Conservation (phyloP, 2,113 vertebrate species). For the Nothobranchius kuhntae region DNA sequence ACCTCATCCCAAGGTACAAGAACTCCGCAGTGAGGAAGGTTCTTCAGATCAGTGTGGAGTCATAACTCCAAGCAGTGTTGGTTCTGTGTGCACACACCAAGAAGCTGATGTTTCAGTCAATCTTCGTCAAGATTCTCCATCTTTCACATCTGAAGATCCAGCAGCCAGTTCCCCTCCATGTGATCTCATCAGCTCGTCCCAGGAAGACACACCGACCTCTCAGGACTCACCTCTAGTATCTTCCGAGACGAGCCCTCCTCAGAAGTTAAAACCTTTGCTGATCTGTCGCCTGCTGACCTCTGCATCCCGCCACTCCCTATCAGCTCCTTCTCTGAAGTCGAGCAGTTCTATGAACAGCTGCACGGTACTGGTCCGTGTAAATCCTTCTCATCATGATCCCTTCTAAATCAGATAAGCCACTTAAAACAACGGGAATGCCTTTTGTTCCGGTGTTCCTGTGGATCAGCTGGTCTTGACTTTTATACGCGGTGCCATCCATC, state of each 20-base stretch:
- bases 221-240: conserved; percentile 14
- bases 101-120: too few relatives aligned
- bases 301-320: conserved; percentile 78
- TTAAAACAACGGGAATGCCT: conserved; percentile 6
- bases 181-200: not conserved
- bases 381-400: conserved; percentile 18
- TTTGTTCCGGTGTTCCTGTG: conserved; percentile 7
- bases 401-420: conserved; percentile 28
- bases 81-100: not conserved
- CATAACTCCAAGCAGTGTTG: conserved; percentile 5
- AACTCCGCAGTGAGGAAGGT: conserved; percentile 65
- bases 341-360: conserved; percentile 70
- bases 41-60: conserved; percentile 14
- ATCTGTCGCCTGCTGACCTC: conserved; percentile 83
- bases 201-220: conserved; percentile 2
- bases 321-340: conserved; percentile 66
- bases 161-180: not conserved
- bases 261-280: conserved; percentile 28
- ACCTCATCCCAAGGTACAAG: conserved; percentile 65
- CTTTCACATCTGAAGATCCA: not conserved
- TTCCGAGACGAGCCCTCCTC: not conserved
- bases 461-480: conserved; percentile 15
- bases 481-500: not conserved
- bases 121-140: not conserved
- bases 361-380: conserved; percentile 68